Conservation (phyloP, 2,797 vertebrate genomes). For the Hypotaenidia okinawae region DNA sequence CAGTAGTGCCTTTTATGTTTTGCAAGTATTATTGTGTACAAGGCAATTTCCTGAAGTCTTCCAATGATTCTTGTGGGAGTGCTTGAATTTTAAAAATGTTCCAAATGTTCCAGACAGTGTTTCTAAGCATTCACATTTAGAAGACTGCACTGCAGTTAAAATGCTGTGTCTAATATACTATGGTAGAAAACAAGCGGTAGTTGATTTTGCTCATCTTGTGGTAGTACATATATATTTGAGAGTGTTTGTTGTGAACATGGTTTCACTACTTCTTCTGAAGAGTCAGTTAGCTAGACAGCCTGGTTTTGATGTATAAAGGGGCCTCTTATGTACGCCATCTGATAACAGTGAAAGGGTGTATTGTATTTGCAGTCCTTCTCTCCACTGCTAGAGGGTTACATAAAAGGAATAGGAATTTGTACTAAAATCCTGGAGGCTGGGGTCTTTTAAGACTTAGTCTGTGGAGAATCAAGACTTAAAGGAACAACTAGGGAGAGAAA, state of each 20-base stretch:
- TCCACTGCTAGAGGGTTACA: not conserved
- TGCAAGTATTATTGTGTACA: not conserved
- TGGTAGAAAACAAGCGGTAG: not conserved
- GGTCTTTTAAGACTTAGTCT: not conserved
- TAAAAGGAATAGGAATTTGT: not conserved
- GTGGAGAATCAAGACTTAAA: not conserved
- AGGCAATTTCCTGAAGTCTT: not conserved
- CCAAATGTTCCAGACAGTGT: not conserved
- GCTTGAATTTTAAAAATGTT: not conserved
- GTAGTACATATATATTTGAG: not conserved
- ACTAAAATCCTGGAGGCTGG: not conserved
- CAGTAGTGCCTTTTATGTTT: not conserved
- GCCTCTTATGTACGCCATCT: not conserved
- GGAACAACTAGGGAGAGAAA: not conserved
- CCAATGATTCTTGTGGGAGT: not conserved
- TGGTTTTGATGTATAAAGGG: not conserved
- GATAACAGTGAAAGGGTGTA: not conserved
- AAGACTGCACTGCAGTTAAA: not conserved
- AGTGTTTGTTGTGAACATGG: not conserved
- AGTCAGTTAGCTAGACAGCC: not conserved
- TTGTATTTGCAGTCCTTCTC: not conserved
- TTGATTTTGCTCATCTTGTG: not conserved
- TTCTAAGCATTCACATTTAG: not conserved
- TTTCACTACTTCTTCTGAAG: not conserved
- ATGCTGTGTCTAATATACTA: not conserved